Evolutionary conservation across 2,888 invertebrate species (phyloP).

Genomic region (Drosophila meridionalis): DNA sequence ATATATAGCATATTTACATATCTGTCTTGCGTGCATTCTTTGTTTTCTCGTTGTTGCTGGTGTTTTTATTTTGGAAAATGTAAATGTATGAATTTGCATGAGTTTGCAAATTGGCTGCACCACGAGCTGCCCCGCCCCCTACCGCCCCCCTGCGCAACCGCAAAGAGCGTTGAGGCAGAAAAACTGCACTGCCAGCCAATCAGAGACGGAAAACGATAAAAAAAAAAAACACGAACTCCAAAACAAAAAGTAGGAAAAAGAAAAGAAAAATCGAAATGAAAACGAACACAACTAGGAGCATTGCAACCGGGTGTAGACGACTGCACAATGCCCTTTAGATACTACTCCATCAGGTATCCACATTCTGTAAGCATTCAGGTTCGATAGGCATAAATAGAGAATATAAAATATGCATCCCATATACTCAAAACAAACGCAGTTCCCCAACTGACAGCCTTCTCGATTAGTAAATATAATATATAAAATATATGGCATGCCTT

Average conservation of each 20-base stretch:
- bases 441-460: background rate
- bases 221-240: background rate
- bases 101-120: slow-evolving; percentile 54
- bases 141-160: slow-evolving; percentile 20
- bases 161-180: slow-evolving; percentile 73
- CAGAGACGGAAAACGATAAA: slow-evolving; percentile 16
- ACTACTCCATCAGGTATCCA: background rate
- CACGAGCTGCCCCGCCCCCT: slow-evolving; percentile 3
- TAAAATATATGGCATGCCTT: too few relatives aligned
- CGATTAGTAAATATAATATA: background rate
- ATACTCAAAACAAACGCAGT: too few relatives aligned
- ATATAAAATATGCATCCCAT: background rate
- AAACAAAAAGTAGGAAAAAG: slow-evolving; percentile 10
- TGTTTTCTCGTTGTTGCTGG: background rate
- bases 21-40: background rate
- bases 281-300: background rate
- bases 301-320: background rate
- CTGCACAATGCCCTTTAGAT: background rate
- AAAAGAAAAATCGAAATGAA: slow-evolving; percentile 10
- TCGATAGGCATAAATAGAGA: background rate
- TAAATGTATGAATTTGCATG: slow-evolving; percentile 54
- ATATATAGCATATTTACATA: background rate
- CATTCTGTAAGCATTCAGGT: background rate
- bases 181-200: slow-evolving; percentile 79
- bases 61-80: slow-evolving; percentile 8